Base-by-base conservation (phyloP, 2,113 vertebrate species). In the Montifringilla adamsi region DNA sequence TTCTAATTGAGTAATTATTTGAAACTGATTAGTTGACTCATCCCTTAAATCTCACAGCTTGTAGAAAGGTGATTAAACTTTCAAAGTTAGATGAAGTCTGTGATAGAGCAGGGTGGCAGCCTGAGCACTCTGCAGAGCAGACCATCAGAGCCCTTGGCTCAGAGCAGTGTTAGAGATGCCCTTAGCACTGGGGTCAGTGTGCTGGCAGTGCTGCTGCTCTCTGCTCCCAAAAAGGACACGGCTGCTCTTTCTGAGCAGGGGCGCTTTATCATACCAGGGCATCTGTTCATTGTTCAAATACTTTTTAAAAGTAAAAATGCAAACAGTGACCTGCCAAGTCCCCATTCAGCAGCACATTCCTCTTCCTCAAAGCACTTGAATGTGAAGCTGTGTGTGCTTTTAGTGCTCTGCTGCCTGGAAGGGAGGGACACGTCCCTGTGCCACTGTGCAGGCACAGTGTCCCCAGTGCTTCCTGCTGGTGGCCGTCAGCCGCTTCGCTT, bases 51-150 rank as follows among this genome's bases (percentile, higher is more conserved):
- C 95, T 96, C 87, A 70, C 63, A 59, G 85, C 83, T 95, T 87
- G 78, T 75, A 77, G 70, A 92, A 96, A 97, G 92, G 93, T 93
- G 91, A 93, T 86, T 93, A 97, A 91, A 83, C 77, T 97, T 96
- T 62, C 43, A 31, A 43, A 94, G 91, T 94, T 83, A 69, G 93
- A 92, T 87, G 74, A 77, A 90, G 49, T 33, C 80, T 86, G 76
- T 46, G 72, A 72, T 13, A 49, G 87, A 83, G 83, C 80, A 82
- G 81, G 60, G 68, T 50, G 92, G 47, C 70, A 92, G 87, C 50
- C 55, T 55, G 60, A 84, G 44, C 22, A 6, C 68, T 85, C 53
- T 24, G 46, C 59, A 62, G 74, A 6, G 5, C 66, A 63, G 86
- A 82, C 20, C 47, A 31, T 58, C 27, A 3, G 6, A 43, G 6